Base-by-base conservation (phyloP, 2,888 invertebrate genomes). In the Camptogramma bilineatum region DNA sequence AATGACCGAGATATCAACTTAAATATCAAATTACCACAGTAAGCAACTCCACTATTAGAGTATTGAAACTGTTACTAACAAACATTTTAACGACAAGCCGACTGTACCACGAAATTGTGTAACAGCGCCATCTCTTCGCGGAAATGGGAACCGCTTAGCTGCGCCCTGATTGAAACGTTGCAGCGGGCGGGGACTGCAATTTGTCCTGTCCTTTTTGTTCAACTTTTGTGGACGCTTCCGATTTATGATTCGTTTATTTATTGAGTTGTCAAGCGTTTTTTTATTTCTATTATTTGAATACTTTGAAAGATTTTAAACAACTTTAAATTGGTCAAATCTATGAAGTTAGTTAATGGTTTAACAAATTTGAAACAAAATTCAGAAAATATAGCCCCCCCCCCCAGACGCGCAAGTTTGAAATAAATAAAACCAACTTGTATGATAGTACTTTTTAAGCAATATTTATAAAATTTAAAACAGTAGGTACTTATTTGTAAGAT, bases 111-210 rank as follows among this genome's bases (percentile, higher is more conserved):
- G 44, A 74, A 72, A 73, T 74, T 75, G 80, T 69, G 77, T 73
- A 71, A 72, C 82, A 84, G 73, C 85, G 88, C 87, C 92, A 92
- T 91, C 92, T 91, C 80, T 79, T 77, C 73, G 75, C 84, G 91
- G 90, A 90, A 90, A 90, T 88, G 77, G 82, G 86, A 80, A 91
- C 82, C 87, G 86, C 87, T 90, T 88, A 85, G 83, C 78, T 78
- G 70, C 72, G 73, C 75, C 71, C 75, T 80, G 84, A 84, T 85
- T 85, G 83, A 77, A 79, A 74, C 75, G 62, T 53, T 58, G 61
- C 58, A 13, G 24, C 56, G 34, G 13, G 62, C 65, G 68, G 57
- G 54, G 60, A 53, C 48, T 62, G 63, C 70, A 60, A 68, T 69
- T 72, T 66, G 60, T 52, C 62, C 51, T 62, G 39, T 55, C 50